A percentile compares a stretch with the other conserved stretches of the same genome.
Evolutionary conservation across 1,140 invertebrate genomes (phyloP).

Genomic region (Riptortus pedestris): DNA sequence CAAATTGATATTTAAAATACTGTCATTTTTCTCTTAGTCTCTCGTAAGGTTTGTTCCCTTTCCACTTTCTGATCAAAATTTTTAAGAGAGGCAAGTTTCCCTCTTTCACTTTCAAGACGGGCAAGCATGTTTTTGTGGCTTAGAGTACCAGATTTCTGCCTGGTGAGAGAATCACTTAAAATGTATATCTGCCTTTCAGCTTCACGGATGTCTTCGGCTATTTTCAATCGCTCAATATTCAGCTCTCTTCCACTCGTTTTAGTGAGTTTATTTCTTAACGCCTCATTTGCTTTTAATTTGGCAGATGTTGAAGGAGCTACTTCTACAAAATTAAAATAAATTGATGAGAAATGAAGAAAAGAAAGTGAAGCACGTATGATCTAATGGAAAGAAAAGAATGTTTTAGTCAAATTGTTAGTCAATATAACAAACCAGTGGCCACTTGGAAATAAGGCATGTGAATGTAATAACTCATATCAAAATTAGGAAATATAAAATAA

Average conservation of each 20-base stretch:
- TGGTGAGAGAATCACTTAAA: conserved; percentile 49
- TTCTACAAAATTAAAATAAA: conserved; percentile 18
- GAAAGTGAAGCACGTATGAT: background rate
- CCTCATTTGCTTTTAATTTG: conserved; percentile 25
- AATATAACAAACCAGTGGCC: too few species aligned
- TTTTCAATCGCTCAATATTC: conserved; percentile 63
- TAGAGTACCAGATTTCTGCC: conserved; percentile 45
- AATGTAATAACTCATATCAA: too few species aligned
- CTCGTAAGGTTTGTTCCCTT: conserved; percentile 29
- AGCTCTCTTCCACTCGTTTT: conserved; percentile 50
- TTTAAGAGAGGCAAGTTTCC: conserved; percentile 48
- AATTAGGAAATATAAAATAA: too few species aligned
- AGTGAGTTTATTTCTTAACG: conserved; percentile 39
- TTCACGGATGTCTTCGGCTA: conserved; percentile 57
- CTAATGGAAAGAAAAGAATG: background rate
- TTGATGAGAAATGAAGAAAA: background rate
- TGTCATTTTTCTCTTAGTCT: conserved; percentile 31
- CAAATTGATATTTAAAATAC: conserved; percentile 30
- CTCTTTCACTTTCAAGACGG: conserved; percentile 49
- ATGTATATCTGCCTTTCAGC: conserved; percentile 55
- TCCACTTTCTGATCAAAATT: conserved; percentile 49
- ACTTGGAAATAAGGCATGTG: too few species aligned
- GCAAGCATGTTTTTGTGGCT: conserved; percentile 47
- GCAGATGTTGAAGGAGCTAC: conserved; percentile 30
- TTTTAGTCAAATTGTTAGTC: too few species aligned